Base-by-base conservation (phyloP, 2,888 invertebrate genomes). In the Drosophila mayaguana region DNA sequence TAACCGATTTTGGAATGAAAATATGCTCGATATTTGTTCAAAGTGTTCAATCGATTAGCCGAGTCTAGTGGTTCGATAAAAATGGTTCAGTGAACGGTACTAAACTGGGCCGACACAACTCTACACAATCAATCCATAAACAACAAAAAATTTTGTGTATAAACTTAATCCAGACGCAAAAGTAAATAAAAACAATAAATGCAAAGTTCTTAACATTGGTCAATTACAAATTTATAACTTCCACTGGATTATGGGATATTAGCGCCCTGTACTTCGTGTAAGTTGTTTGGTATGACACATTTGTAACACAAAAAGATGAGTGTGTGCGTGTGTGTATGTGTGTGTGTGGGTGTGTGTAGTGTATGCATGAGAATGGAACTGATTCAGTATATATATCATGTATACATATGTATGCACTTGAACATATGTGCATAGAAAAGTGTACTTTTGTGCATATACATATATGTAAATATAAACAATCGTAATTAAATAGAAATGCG, bases 91-190 rank as follows among this genome's bases (percentile, higher is more conserved):
- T 68, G 68, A 68, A 63, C 63, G 56, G 48, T 34, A 54, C 54
- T 53, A 46, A 75, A 75, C 75, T 75, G 45, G 72, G 59, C 77
- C 63, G 67, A 78, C 57, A 78, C 70, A 78, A 74, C 79, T 75
- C 78, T 78, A 75, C 72, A 78, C 72, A 78, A 75, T 75, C 70
- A 76, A 80, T 79, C 79, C 74, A 79, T 80, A 83, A 88, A 79
- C 79, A 83, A 87, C 69, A 84, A 78, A 80, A 75, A 34, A 55
- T 63, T 72, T 75, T 81, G 82, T 81, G 82, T 81, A 64, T 74
- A 80, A 87, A 82, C 67, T 69, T 64, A 68, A 88, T 61, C 60
- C 50, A 40, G 43, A 64, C 60, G 62, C 73, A 54, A 63, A 73
- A 78, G 57, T 74, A 62, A 64, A 68, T 50, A 69, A 45, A 45